Percentiles rank a stretch among this genome's conserved stretches.
These are phyloP conservation scores for Enteromius paludinosus DNA, from an alignment of 2,797 vertebrate genomes.

Conservation along the genomic window DNA sequence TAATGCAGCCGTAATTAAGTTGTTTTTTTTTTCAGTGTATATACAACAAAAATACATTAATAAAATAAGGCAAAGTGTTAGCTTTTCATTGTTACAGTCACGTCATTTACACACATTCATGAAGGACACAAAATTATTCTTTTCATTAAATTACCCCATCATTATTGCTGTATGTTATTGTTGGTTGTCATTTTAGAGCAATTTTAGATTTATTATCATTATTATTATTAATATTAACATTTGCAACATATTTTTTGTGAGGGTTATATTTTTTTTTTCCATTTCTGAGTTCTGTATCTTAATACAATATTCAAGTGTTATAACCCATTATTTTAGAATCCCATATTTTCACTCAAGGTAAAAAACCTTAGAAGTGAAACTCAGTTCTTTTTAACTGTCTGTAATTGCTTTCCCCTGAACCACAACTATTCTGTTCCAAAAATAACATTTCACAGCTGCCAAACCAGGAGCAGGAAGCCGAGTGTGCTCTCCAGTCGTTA, in stretches of 20 bases:
- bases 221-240: background rate
- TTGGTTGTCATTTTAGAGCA: background rate
- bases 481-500: background rate
- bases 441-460: constrained; percentile 58
- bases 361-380: background rate
- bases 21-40: too few relatives aligned
- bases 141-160: background rate
- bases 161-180: background rate
- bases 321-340: background rate
- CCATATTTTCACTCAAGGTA: background rate
- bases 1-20: too few relatives aligned
- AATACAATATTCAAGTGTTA: background rate
- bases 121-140: background rate
- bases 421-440: constrained; percentile 53
- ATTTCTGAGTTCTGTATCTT: background rate
- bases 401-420: constrained; percentile 27
- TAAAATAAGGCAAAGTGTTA: background rate
- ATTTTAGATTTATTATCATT: background rate
- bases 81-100: background rate
- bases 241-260: background rate
- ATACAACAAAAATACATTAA: background rate
- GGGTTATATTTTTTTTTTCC: background rate
- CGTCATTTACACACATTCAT: background rate
- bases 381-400: background rate
- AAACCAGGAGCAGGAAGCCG: constrained; percentile 35